These are phyloP conservation scores for Poecilia picta DNA, from an alignment of 2,797 vertebrate genomes.

Conservation along the genomic window DNA sequence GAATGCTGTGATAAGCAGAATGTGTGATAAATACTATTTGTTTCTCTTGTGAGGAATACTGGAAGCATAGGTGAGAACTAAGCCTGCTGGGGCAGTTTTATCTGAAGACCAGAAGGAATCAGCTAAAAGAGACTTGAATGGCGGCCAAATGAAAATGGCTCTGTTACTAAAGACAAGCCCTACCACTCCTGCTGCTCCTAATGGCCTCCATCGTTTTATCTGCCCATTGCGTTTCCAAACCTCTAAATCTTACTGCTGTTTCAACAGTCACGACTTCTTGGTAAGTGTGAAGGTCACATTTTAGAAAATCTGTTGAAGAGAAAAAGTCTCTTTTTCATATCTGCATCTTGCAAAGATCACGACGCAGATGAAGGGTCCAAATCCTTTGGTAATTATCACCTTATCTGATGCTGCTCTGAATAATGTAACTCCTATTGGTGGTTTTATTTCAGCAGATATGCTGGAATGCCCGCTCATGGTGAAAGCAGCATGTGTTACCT, in stretches of 20 bases:
- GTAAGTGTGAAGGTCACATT: constrained; percentile 3
- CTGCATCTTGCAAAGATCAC: not conserved
- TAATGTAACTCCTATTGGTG: constrained; percentile 53
- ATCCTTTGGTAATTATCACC: constrained; percentile 43
- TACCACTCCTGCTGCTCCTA: constrained; percentile 30
- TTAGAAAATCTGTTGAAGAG: not conserved
- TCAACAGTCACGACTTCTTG: constrained; percentile 10
- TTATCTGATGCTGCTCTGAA: constrained; percentile 30
- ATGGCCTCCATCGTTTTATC: constrained; percentile 44
- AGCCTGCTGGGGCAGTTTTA: not conserved
- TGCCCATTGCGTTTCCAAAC: constrained; percentile 22
- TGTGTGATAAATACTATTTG: not conserved
- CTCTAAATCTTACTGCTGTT: constrained; percentile 32
- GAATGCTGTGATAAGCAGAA: constrained; percentile 6
- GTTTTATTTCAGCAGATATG: constrained; percentile 41
- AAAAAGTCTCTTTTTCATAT: constrained; percentile 3
- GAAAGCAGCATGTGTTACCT: constrained; percentile 27
- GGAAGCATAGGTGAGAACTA: constrained; percentile 10
- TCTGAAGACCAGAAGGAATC: constrained; percentile 30
- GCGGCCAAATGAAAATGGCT: constrained; percentile 52
- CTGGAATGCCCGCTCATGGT: constrained; percentile 24
- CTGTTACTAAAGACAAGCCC: constrained; percentile 37
- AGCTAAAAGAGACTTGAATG: constrained; percentile 31
- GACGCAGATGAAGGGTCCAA: not conserved
- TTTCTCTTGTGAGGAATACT: not conserved